Evolutionary conservation across 1,140 invertebrate genomes (phyloP).

Genomic region (Eueides isabella): DNA sequence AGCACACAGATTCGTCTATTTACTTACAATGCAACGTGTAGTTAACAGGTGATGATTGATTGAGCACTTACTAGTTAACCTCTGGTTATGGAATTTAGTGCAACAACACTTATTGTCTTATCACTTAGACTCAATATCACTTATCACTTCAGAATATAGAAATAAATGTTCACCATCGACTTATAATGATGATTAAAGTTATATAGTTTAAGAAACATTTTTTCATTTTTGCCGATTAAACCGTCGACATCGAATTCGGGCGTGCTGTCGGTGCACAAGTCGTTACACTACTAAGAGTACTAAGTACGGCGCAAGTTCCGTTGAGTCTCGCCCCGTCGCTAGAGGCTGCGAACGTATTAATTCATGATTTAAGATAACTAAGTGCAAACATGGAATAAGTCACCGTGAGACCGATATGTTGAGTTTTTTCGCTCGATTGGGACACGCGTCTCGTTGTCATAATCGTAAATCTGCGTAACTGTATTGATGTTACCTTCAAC

Average conservation of each 20-base stretch:
- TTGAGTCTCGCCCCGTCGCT: constrained; percentile 41
- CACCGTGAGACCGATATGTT: constrained; percentile 52
- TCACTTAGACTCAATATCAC: constrained; percentile 32
- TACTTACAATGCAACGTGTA: constrained; percentile 15
- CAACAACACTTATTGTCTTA: constrained; percentile 34
- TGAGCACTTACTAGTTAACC: constrained; percentile 47
- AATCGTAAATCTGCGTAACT: constrained; percentile 8
- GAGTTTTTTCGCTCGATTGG: constrained; percentile 47
- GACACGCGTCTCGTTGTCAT: constrained; percentile 37
- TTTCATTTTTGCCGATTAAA: not conserved
- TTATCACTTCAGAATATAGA: constrained; percentile 35
- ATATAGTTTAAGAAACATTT: not conserved
- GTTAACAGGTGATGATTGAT: constrained; percentile 40
- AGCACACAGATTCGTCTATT: constrained; percentile 33
- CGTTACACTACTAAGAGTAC: constrained; percentile 70
- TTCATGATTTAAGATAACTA: constrained; percentile 72
- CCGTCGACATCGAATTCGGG: constrained; percentile 13
- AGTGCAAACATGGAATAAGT: constrained; percentile 51
- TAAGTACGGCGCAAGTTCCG: constrained; percentile 49
- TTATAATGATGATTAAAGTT: not conserved
- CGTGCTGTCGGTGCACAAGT: constrained; percentile 64
- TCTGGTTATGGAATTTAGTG: constrained; percentile 49
- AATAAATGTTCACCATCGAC: constrained; percentile 7
- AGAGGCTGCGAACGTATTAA: constrained; percentile 61
- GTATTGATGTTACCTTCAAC: not conserved